Base-by-base conservation (phyloP, 2,113 vertebrate genomes). In the Zapus hudsonius region DNA sequence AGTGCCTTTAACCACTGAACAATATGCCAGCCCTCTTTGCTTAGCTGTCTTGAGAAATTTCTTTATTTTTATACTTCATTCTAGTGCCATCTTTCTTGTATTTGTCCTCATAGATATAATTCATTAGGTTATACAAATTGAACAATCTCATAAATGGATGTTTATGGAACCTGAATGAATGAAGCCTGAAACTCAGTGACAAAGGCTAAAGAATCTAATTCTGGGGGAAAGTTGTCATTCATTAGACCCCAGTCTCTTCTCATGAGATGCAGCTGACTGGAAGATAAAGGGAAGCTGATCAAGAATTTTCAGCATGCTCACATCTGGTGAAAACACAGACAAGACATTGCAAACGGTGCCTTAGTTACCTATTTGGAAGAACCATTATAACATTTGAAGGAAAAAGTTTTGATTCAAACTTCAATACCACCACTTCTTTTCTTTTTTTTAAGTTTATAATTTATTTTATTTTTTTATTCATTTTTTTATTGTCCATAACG, bases 161-260 rank as follows among this genome's bases (percentile, higher is more conserved):
- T 31, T 89, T 63, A 19, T 59, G 12, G 79, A 33, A 6, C 55
- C n/a, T 74, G 80, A 83, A 59, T 52, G 52, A 67, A 22, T 52
- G 12, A 83, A 33, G 6, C 55, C n/a, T 74, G 80, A 83, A 59
- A 63, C 47, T 79, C 64, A 59, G 23, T 33, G 29, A 82, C 79
- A 67, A 82, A 87, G 64, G 20, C 29, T 59, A 84, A 84, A 80
- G 66, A 76, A 86, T 89, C 55, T 38, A 80, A 44, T 52, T 63
- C 7, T 7, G 29, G 38, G 25, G 69, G 27, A 31, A 55, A 57
- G 40, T 38, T 23, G 66, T 64, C 16, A 47, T n/a, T 63, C 72
- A 29, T 29, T 33, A 84, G 47, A 42, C 70, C 25, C 12, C 13
- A 1, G 11, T n/a, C n/a, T 69, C 59, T 89, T 93, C 42, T 72